Evolutionary conservation across 2,113 vertebrate genomes (phyloP).

Genomic region (Phoenicopterus ruber): DNA sequence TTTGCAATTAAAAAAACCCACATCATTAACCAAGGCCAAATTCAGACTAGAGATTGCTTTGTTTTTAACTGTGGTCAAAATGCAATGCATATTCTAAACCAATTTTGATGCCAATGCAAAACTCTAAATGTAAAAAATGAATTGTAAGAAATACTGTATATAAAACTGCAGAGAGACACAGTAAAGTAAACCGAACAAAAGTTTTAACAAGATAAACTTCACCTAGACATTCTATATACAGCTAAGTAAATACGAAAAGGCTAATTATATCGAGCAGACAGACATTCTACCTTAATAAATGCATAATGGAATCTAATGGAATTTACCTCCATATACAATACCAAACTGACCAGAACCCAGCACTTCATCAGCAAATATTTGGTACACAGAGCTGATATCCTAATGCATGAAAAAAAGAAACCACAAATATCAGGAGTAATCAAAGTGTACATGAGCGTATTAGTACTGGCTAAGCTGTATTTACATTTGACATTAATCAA

Average conservation of each 20-base stretch:
- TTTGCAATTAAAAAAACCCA: not conserved
- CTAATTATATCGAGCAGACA: not conserved
- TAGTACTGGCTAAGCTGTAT: not conserved
- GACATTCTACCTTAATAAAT: not conserved
- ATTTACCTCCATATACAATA: slow-evolving; percentile 95
- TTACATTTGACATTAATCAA: not conserved
- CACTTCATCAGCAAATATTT: slow-evolving; percentile 98
- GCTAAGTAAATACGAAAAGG: not conserved
- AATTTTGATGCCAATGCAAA: not conserved
- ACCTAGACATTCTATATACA: not conserved
- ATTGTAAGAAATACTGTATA: not conserved
- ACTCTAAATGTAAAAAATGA: not conserved
- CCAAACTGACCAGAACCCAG: slow-evolving; percentile 98
- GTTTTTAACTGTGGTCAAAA: not conserved
- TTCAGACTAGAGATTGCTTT: not conserved
- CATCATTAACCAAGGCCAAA: not conserved
- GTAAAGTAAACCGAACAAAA: not conserved
- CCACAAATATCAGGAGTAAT: not conserved
- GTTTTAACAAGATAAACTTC: not conserved
- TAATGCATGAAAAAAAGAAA: slow-evolving; percentile 56
- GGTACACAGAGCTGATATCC: slow-evolving; percentile 97
- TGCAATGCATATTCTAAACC: not conserved
- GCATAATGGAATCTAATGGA: not conserved
- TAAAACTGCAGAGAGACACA: not conserved
- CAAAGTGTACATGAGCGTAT: not conserved